phyloP scores from a whole-genome alignment of 1,140 invertebrate genomes.

The Musca vetustissima region DNA sequence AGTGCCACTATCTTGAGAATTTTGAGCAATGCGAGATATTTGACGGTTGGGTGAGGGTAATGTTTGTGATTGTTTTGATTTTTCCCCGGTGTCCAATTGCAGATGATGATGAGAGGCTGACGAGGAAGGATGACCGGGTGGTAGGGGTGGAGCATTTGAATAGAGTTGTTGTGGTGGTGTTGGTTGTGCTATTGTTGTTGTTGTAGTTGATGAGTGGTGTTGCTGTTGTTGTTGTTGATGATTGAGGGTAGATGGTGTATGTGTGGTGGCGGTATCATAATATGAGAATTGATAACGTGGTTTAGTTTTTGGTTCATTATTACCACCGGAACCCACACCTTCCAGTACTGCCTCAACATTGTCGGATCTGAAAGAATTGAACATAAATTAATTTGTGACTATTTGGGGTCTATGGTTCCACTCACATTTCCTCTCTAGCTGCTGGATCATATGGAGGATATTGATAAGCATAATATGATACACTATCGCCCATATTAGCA shows the following conservation, averaged over 20 bases:
- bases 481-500: constrained; percentile 58
- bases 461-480: constrained; percentile 63
- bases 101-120: constrained; percentile 45
- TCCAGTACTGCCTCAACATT: constrained; percentile 54
- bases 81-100: constrained; percentile 45
- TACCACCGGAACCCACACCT: constrained; percentile 38
- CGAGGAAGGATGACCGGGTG: constrained; percentile 37
- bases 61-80: constrained; percentile 50
- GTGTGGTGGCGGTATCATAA: constrained; percentile 45
- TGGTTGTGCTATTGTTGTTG: constrained; percentile 26
- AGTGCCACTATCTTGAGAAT: constrained; percentile 24
- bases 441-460: constrained; percentile 56
- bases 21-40: constrained; percentile 46
- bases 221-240: constrained; percentile 29
- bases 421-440: constrained; percentile 53
- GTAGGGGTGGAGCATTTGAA: constrained; percentile 44
- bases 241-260: constrained; percentile 54
- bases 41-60: constrained; percentile 51
- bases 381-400: background rate
- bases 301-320: background rate
- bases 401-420: background rate
- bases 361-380: constrained; percentile 41
- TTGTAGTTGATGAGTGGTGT: constrained; percentile 29
- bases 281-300: constrained; percentile 32
- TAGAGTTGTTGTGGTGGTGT: constrained; percentile 36